These are phyloP conservation scores for Erynnis tages DNA, from an alignment of 2,888 invertebrate genomes.

Conservation along the genomic window DNA sequence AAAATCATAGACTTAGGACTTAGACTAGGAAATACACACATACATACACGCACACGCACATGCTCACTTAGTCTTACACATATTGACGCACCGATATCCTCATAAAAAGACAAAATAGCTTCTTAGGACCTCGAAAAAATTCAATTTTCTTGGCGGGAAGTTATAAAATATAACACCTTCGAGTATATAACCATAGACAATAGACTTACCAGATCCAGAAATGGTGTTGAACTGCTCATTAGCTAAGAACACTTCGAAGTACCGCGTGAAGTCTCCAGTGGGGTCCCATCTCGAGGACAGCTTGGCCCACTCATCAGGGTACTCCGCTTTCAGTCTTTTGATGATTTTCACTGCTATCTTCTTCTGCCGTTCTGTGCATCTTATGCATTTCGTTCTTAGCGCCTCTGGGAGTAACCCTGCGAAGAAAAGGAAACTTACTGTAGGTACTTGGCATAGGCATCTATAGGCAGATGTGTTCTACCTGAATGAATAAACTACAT, in stretches of 20 bases:
- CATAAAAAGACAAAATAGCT: no score
- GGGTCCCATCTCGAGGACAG: slow-evolving; percentile 86
- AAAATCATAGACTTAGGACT: no score
- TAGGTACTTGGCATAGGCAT: no score
- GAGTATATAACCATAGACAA: slow-evolving; percentile 30
- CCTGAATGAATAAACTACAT: no score
- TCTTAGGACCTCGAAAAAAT: no score
- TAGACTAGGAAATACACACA: no score
- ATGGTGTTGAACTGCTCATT: slow-evolving; percentile 66
- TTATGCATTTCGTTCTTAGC: slow-evolving; percentile 83
- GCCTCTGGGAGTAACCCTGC: slow-evolving; percentile 87
- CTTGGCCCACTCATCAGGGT: slow-evolving; percentile 85
- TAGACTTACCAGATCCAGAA: slow-evolving; percentile 52
- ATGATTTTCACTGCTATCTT: slow-evolving; percentile 85
- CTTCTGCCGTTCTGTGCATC: slow-evolving; percentile 85
- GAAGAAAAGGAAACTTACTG: slow-evolving; percentile 28
- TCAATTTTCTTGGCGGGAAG: no score
- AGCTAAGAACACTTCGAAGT: slow-evolving; percentile 67
- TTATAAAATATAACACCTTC: no score
- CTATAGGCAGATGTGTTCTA: no score
- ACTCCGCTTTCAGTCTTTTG: slow-evolving; percentile 82
- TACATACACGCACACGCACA: no score
- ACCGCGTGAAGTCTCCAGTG: slow-evolving; percentile 81
- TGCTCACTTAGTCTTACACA: no score
- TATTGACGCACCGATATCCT: no score